A percentile compares a stretch with the other conserved stretches of the same genome.
phyloP scores from a whole-genome alignment of 2,888 invertebrate species.

The Dimorphilus gyrociliatus region DNA sequence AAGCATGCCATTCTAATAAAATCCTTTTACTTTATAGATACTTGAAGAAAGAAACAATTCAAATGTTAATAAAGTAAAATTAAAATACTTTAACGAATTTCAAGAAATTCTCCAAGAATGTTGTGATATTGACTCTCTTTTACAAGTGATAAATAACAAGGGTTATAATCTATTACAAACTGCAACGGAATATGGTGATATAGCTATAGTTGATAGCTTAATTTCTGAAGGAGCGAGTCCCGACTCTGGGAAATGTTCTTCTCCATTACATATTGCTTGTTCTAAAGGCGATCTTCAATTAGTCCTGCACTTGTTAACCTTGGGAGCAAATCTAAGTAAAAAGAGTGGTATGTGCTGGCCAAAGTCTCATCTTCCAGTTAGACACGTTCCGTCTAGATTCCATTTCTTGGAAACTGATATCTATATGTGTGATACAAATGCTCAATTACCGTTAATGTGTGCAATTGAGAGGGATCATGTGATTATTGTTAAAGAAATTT shows the following conservation, averaged over 20 bases:
- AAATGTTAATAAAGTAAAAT: no score
- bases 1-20: no score
- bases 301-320: conserved; percentile 49
- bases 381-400: conserved; percentile 18
- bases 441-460: conserved; percentile 26
- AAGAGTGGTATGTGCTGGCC: conserved; percentile 61
- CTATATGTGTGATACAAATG: conserved; percentile 20
- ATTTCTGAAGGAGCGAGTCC: conserved; percentile 44
- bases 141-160: conserved; percentile 43
- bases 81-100: no score
- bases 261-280: conserved; percentile 58
- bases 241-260: conserved; percentile 53
- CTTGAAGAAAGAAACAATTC: no score
- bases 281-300: conserved; percentile 52
- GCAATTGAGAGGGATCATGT: conserved; percentile 27
- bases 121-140: conserved; percentile 7
- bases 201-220: conserved; percentile 44
- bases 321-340: conserved; percentile 53
- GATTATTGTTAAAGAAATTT: conserved; percentile 19
- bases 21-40: no score
- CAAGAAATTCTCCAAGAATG: no score
- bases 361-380: conserved; percentile 45
- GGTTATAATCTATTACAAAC: conserved; percentile 55
- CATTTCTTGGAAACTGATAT: conserved; percentile 24
- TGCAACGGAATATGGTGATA: conserved; percentile 53